Percentiles rank a stretch among this genome's conserved stretches.
These are phyloP conservation scores for Cynocephalus volans DNA, from an alignment of 2,113 vertebrate species.

Conservation along the genomic window DNA sequence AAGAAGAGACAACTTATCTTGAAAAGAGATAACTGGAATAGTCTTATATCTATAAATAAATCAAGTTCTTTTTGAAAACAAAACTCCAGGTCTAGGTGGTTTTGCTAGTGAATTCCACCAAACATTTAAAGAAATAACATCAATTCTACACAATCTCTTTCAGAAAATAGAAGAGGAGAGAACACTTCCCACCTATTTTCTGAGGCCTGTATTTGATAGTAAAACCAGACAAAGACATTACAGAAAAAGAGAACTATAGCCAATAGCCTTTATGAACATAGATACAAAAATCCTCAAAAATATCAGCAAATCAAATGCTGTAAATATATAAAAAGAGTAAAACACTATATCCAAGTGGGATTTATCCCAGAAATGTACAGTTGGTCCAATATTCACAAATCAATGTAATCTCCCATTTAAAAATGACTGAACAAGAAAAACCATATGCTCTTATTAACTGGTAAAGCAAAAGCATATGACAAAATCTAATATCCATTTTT, in stretches of 20 bases:
- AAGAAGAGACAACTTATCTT: neutral
- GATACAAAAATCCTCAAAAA: neutral
- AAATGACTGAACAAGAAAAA: neutral
- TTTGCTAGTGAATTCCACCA: neutral
- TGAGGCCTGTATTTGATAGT: neutral
- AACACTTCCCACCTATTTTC: neutral
- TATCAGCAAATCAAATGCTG: neutral
- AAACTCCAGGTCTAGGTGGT: neutral
- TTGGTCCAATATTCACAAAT: neutral
- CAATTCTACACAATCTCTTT: neutral
- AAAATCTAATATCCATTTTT: conserved; percentile 32
- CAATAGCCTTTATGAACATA: neutral
- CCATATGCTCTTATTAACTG: neutral
- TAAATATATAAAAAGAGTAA: neutral
- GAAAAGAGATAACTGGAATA: neutral
- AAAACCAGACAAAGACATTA: conserved; percentile 1
- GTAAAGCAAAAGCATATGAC: neutral
- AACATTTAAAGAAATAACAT: conserved; percentile 58
- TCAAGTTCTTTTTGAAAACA: neutral
- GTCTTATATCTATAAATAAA: conserved; percentile 15
- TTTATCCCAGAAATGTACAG: neutral
- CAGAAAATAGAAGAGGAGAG: conserved; percentile 16
- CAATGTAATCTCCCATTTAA: neutral
- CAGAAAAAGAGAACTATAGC: neutral
- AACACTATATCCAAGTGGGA: neutral